These are phyloP conservation scores for Perognathus longimembris DNA, from an alignment of 2,113 vertebrate genomes.

Conservation along the genomic window DNA sequence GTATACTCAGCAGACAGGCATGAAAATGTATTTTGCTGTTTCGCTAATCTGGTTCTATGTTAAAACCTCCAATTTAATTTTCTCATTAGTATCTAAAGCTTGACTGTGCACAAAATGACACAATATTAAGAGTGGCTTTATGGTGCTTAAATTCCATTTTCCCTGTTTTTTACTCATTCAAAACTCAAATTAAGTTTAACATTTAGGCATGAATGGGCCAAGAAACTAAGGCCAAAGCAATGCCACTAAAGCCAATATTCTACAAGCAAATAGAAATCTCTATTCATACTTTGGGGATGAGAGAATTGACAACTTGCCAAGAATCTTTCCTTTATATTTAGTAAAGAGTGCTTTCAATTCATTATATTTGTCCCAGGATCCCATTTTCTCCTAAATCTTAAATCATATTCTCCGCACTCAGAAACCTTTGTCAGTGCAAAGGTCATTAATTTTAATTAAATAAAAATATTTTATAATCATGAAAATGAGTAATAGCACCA, in stretches of 20 bases:
- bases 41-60: slow-evolving; percentile 38
- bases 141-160: slow-evolving; percentile 61
- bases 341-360: slow-evolving; percentile 40
- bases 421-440: slow-evolving; percentile 78
- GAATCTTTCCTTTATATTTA: slow-evolving; percentile 49
- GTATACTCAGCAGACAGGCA: not conserved
- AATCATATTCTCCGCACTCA: slow-evolving; percentile 77
- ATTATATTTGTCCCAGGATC: slow-evolving; percentile 53
- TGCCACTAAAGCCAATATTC: slow-evolving; percentile 9
- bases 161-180: slow-evolving; percentile 60
- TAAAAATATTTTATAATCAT: slow-evolving; percentile 72
- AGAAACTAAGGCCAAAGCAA: slow-evolving; percentile 58
- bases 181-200: slow-evolving; percentile 59
- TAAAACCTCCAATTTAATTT: slow-evolving; percentile 82
- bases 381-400: slow-evolving; percentile 69
- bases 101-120: slow-evolving; percentile 69
- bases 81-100: slow-evolving; percentile 76
- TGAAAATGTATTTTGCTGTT: not conserved
- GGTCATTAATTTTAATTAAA: slow-evolving; percentile 88
- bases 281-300: not conserved
- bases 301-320: slow-evolving; percentile 6
- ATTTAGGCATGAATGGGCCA: slow-evolving; percentile 67
- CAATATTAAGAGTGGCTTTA: slow-evolving; percentile 50
- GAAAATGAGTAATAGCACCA: slow-evolving; percentile 83
- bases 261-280: slow-evolving; percentile 31